phyloP scores from a whole-genome alignment of 2,797 vertebrate species.

The Chaetodon trifasciatus region DNA sequence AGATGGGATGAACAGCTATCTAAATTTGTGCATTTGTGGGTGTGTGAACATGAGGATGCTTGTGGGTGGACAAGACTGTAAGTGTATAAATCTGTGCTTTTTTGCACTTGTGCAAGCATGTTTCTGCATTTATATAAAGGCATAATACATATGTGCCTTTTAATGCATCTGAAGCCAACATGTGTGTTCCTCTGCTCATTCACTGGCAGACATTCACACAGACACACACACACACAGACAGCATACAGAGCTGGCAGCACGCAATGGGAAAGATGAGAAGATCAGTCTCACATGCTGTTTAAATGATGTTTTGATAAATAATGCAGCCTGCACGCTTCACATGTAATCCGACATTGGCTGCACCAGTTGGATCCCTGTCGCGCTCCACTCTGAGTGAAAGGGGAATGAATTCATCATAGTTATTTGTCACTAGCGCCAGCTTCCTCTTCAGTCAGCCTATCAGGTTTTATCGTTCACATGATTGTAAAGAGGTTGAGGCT shows the following conservation, averaged over 20 bases:
- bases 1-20: constrained; percentile 19
- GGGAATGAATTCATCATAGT: constrained; percentile 71
- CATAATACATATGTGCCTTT: background rate
- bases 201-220: constrained; percentile 1
- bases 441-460: constrained; percentile 73
- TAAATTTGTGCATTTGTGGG: background rate
- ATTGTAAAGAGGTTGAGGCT: constrained; percentile 69
- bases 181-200: constrained; percentile 25
- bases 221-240: constrained; percentile 2
- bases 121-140: background rate
- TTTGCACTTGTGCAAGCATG: background rate
- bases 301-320: constrained; percentile 81
- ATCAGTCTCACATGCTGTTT: constrained; percentile 62
- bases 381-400: constrained; percentile 50
- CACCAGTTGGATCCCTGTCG: constrained; percentile 55
- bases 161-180: constrained; percentile 29
- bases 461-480: constrained; percentile 70
- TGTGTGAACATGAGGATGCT: background rate
- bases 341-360: constrained; percentile 71
- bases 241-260: constrained; percentile 38
- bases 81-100: constrained; percentile 10
- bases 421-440: constrained; percentile 68
- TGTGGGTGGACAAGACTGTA: background rate
- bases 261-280: constrained; percentile 54
- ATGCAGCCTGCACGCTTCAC: constrained; percentile 67